phyloP scores from a whole-genome alignment of 2,888 invertebrate species.

The Eumacrocentrus americanus region DNA sequence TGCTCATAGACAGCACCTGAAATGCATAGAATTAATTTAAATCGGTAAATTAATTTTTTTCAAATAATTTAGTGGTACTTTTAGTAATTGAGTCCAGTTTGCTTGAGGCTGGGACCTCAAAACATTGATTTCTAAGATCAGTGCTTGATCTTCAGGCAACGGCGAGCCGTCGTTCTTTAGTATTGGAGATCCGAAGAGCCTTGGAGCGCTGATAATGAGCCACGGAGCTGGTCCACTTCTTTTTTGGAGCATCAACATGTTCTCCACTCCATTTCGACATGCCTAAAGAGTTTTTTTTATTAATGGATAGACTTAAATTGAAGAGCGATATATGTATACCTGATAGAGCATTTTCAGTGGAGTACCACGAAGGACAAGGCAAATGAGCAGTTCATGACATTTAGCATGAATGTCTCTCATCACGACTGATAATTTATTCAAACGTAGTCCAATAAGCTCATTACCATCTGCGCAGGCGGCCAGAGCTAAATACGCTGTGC shows the following conservation, averaged over 20 bases:
- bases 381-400: conserved; percentile 78
- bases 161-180: conserved; percentile 40
- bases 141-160: conserved; percentile 67
- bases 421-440: conserved; percentile 69
- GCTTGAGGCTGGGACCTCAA: conserved; percentile 79
- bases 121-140: conserved; percentile 75
- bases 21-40: background rate
- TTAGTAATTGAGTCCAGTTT: conserved; percentile 76
- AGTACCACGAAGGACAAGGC: conserved; percentile 76
- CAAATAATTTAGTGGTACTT: conserved; percentile 66
- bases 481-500: conserved; percentile 72
- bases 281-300: conserved; percentile 43
- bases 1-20: conserved; percentile 75
- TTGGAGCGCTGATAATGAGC: conserved; percentile 73
- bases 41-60: no score
- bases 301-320: background rate
- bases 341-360: conserved; percentile 78
- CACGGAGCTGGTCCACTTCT: conserved; percentile 70
- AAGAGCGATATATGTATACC: conserved; percentile 59
- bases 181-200: conserved; percentile 62
- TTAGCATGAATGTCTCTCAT: conserved; percentile 84
- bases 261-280: conserved; percentile 64
- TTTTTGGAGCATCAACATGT: conserved; percentile 65
- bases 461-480: conserved; percentile 49
- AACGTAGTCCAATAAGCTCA: conserved; percentile 67